Evolutionary conservation across 2,888 invertebrate species (phyloP), one percentile per base, ranked within the genome.

Genomic region (Agrochola lychnidis): DNA sequence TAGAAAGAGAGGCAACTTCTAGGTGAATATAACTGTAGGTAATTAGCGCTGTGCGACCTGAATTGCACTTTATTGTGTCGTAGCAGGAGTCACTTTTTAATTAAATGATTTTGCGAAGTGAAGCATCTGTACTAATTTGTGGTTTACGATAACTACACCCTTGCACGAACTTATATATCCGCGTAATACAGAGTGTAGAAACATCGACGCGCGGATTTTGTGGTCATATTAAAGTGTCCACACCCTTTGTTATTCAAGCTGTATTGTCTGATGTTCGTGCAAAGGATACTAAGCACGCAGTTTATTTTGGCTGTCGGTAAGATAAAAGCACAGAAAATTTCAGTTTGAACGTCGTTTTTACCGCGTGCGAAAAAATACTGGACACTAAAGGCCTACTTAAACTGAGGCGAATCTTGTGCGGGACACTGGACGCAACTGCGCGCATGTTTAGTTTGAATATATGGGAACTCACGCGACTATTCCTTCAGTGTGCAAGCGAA

Each of bases 341-440:
- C 0, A 56, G 2, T 25, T 25, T 57, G 1, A 3, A 40, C 10
- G 0, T 40, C 1, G n/a, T 2, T 67, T 42, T 53, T 4, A 40
- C n/a, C n/a, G 74, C 30, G 5, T 30, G n/a, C 42, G 5, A 61
- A 56, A 77, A 48, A 70, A 51, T 59, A 59, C 64, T 79, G 14
- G 3, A 30, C 14, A 10, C 16, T 36, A 4, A n/a, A 53, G 10
- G 53, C 16, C 53, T n/a, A n/a, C 4, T 36, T 68, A 36, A 36
- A 16, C 10, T 36, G 16, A 68, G 67, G 53, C 0, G 5, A 68
- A 51, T n/a, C 1, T 0, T 51, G 14, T 9, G 16, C 30, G 14
- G 14, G 30, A 25, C 10, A 16, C 1, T 19, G 3, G 12, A 6
- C 7, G 2, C 30, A 30, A 30, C 4, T 25, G 2, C 7, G 7